phyloP scores from a whole-genome alignment of 2,113 vertebrate genomes.

The Capricornis sumatraensis region DNA sequence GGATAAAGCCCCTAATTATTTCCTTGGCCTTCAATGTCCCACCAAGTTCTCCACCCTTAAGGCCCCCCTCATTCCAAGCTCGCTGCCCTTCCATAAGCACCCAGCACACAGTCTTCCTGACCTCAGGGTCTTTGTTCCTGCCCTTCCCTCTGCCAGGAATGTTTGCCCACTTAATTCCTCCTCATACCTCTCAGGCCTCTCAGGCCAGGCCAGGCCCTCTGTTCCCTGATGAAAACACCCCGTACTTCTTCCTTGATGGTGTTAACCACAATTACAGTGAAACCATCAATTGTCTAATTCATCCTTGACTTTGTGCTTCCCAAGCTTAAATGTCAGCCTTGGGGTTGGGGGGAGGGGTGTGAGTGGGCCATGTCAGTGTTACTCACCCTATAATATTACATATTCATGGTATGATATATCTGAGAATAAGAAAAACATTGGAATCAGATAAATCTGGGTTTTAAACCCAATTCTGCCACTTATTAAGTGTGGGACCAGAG shows the following conservation, averaged over 20 bases:
- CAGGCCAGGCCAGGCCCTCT: neutral
- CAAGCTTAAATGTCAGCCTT: neutral
- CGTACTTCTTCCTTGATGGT: neutral
- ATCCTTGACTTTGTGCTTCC: neutral
- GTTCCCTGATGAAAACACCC: neutral
- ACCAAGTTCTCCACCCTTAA: rapidly evolving
- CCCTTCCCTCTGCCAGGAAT: neutral
- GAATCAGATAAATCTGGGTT: neutral
- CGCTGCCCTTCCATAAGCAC: neutral
- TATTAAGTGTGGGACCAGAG: neutral
- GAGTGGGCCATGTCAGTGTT: neutral
- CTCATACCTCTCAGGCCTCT: neutral
- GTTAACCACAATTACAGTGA: neutral
- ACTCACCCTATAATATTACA: neutral
- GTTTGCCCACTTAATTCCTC: neutral
- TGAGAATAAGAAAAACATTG: neutral
- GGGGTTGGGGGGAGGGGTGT: neutral
- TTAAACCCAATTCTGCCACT: neutral
- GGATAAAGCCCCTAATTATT: neutral
- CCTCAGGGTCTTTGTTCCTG: neutral
- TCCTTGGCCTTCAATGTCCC: neutral
- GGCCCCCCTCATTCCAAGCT: neutral
- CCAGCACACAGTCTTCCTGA: neutral
- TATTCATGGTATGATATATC: neutral
- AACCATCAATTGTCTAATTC: neutral